These are phyloP conservation scores for Gila orcuttii DNA, from an alignment of 2,113 vertebrate species.

Conservation along the genomic window DNA sequence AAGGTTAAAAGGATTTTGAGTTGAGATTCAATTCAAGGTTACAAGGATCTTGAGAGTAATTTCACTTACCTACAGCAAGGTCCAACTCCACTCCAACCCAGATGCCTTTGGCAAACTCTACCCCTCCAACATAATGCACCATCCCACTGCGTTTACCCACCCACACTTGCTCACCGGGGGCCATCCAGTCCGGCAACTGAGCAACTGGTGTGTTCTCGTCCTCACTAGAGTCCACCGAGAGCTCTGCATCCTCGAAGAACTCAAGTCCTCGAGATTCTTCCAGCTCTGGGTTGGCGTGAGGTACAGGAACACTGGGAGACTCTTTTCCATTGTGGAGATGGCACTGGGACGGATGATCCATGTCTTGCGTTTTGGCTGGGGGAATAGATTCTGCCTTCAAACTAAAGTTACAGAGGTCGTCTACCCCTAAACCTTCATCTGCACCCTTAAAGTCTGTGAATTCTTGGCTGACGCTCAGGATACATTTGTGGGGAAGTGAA, in stretches of 20 bases:
- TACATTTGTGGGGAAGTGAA: slow-evolving; percentile 51
- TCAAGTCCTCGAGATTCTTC: slow-evolving; percentile 3
- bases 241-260: slow-evolving; percentile 63
- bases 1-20: neutral
- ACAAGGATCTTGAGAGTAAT: neutral
- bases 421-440: slow-evolving; percentile 76
- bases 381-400: neutral
- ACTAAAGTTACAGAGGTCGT: slow-evolving; percentile 74
- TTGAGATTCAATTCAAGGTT: slow-evolving; percentile 7
- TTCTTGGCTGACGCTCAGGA: slow-evolving; percentile 74
- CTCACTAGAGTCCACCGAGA: slow-evolving; percentile 61
- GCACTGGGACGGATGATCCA: slow-evolving; percentile 29
- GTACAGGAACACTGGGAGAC: slow-evolving; percentile 20
- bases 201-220: slow-evolving; percentile 73
- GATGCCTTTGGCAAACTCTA: slow-evolving; percentile 84
- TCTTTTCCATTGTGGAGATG: slow-evolving; percentile 60
- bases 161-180: slow-evolving; percentile 80
- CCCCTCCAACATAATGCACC: slow-evolving; percentile 79
- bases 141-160: slow-evolving; percentile 79
- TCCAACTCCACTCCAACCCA: slow-evolving; percentile 85
- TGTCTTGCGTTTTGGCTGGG: neutral
- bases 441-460: slow-evolving; percentile 96
- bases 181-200: slow-evolving; percentile 79
- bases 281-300: neutral
- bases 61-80: slow-evolving; percentile 80